These are phyloP conservation scores for Hippopotamyrus pictus DNA, from an alignment of 2,797 vertebrate species.

Conservation along the genomic window DNA sequence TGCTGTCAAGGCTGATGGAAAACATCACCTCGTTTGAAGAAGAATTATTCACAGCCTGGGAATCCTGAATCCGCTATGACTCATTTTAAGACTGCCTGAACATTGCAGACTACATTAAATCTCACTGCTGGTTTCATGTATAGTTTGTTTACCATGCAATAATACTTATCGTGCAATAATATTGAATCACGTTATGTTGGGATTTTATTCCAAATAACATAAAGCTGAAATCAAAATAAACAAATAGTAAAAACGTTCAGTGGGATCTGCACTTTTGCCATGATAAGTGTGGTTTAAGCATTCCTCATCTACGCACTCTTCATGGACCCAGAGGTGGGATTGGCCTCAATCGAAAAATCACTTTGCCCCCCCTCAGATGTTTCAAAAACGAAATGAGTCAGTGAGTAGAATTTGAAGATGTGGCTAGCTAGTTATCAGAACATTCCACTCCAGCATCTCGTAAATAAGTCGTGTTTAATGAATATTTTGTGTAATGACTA, in stretches of 20 bases:
- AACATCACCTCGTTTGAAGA: slow-evolving; percentile 19
- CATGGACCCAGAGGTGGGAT: not conserved
- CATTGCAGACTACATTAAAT: not conserved
- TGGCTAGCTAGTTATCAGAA: not conserved
- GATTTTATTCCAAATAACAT: not conserved
- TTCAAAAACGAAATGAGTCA: not conserved
- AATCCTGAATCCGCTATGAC: not conserved
- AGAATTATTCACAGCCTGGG: not conserved
- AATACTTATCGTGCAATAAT: not conserved
- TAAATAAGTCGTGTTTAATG: not conserved
- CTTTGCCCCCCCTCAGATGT: not conserved
- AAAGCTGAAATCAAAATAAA: not conserved
- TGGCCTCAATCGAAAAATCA: not conserved
- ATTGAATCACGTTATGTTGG: not conserved
- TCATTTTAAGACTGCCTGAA: not conserved
- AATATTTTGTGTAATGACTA: not conserved
- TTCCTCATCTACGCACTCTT: not conserved
- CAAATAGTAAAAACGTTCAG: not conserved
- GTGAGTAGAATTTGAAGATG: not conserved
- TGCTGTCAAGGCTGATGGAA: slow-evolving; percentile 29
- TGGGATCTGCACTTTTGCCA: not conserved
- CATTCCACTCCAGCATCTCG: not conserved
- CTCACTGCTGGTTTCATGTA: not conserved
- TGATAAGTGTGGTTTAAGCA: not conserved
- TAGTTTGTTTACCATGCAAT: not conserved